These are phyloP conservation scores for Brachionus plicatilis DNA, from an alignment of 1,140 invertebrate species.

Conservation along the genomic window DNA sequence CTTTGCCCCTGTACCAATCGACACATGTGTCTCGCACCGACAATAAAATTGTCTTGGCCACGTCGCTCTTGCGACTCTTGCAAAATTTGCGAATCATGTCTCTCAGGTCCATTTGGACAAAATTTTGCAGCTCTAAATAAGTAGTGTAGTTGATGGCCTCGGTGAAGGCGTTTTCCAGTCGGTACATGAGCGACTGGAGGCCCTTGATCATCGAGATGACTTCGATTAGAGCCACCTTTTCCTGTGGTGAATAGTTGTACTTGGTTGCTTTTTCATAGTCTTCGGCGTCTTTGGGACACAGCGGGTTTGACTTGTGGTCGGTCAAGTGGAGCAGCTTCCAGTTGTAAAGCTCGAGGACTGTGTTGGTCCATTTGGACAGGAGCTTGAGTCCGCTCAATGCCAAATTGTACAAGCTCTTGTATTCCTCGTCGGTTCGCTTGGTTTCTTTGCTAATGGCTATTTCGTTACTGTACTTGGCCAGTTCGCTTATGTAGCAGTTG, in stretches of 20 bases:
- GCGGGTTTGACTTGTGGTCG: constrained; percentile 81
- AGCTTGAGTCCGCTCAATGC: constrained; percentile 84
- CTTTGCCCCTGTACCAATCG: constrained; percentile 78
- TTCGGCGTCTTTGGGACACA: constrained; percentile 92
- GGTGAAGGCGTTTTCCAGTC: constrained; percentile 95
- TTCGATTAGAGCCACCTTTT: constrained; percentile 96
- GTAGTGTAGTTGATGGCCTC: constrained; percentile 89
- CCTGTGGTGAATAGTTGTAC: constrained; percentile 94
- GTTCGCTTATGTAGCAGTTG: constrained; percentile 91
- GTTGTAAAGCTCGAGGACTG: constrained; percentile 80
- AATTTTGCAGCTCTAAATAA: constrained; percentile 93
- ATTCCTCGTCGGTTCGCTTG: constrained; percentile 78
- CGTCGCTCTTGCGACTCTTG: constrained; percentile 96
- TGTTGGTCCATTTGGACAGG: constrained; percentile 90
- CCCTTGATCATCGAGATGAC: constrained; percentile 99
- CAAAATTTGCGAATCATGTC: constrained; percentile 88
- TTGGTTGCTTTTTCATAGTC: constrained; percentile 96
- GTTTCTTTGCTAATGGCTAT: constrained; percentile 64
- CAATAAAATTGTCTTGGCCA: constrained; percentile 75
- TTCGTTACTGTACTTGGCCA: constrained; percentile 89
- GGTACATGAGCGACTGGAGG: constrained; percentile 88
- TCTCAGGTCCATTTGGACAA: constrained; percentile 80
- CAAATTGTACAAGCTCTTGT: constrained; percentile 82
- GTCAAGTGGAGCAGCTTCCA: constrained; percentile 98
- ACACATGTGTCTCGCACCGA: constrained; percentile 92